phyloP scores from a whole-genome alignment of 2,888 invertebrate genomes.

The Apamea monoglypha region DNA sequence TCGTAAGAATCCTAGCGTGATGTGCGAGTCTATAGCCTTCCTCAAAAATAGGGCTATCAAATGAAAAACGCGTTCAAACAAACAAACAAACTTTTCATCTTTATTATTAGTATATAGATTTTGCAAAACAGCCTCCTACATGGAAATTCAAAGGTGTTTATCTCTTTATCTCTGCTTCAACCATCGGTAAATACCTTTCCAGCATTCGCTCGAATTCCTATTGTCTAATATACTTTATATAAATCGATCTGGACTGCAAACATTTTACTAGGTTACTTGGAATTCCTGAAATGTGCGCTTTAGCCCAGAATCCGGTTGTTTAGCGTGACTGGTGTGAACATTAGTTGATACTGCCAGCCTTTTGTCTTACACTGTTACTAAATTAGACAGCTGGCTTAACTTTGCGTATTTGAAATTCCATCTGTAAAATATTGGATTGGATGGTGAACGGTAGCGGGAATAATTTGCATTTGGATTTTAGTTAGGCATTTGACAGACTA shows the following conservation, averaged over 20 bases:
- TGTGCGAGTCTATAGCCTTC: too few species aligned
- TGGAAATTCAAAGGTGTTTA: neutral
- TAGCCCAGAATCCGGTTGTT: constrained; percentile 69
- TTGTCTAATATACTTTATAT: constrained; percentile 6
- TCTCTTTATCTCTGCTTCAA: too few species aligned
- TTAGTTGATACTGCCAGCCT: constrained; percentile 53
- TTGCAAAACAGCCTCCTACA: neutral
- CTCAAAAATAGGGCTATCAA: too few species aligned
- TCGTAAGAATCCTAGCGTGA: too few species aligned
- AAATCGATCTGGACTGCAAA: constrained; percentile 37
- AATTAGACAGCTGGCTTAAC: constrained; percentile 54
- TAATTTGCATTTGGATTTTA: constrained; percentile 24
- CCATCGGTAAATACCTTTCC: neutral
- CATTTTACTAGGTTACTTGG: constrained; percentile 37
- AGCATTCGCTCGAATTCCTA: constrained; percentile 32
- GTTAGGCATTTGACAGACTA: constrained; percentile 7
- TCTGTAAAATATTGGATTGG: constrained; percentile 48
- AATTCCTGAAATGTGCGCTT: constrained; percentile 56
- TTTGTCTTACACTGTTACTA: constrained; percentile 51
- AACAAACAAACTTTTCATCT: too few species aligned
- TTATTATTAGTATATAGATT: too few species aligned
- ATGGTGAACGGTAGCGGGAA: constrained; percentile 17
- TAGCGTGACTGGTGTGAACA: constrained; percentile 68
- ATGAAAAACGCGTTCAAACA: too few species aligned
- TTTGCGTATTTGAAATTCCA: constrained; percentile 51